Evolutionary conservation across 2,888 invertebrate species (phyloP).

Genomic region (Oconnorella tubifera): DNA sequence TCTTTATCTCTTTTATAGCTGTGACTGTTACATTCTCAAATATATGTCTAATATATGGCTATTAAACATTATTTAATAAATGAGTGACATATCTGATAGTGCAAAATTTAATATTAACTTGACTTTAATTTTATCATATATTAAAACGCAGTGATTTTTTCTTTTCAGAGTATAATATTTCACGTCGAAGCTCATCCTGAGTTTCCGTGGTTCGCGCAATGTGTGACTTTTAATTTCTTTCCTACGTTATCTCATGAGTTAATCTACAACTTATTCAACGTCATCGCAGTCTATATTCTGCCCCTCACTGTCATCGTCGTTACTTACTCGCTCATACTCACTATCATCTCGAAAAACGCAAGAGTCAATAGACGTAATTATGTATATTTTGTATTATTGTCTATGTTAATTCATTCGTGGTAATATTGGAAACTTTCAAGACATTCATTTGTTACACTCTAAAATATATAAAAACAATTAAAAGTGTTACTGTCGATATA

Average conservation of each 20-base stretch:
- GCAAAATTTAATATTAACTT: no score
- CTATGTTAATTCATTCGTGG: not conserved
- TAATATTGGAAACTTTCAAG: not conserved
- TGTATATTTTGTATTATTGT: no score
- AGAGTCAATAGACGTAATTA: no score
- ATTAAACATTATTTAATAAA: no score
- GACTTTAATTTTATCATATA: no score
- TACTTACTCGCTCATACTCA: conserved; percentile 19
- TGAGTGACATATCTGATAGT: no score
- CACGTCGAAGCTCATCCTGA: conserved; percentile 20
- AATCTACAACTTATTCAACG: conserved; percentile 23
- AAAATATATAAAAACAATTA: no score
- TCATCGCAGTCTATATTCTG: conserved; percentile 18
- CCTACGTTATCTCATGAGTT: conserved; percentile 9
- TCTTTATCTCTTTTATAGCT: no score
- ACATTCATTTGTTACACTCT: not conserved
- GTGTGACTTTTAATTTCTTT: conserved; percentile 26
- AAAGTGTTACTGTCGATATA: no score
- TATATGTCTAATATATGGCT: no score
- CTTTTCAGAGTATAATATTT: conserved; percentile 21
- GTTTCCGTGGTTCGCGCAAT: conserved; percentile 15
- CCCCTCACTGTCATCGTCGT: conserved; percentile 23
- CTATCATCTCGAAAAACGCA: conserved; percentile 19
- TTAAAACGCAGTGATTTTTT: no score
- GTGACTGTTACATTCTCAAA: no score